Evolutionary conservation across 1,140 invertebrate species (phyloP).

Genomic region (Mamestra configurata): DNA sequence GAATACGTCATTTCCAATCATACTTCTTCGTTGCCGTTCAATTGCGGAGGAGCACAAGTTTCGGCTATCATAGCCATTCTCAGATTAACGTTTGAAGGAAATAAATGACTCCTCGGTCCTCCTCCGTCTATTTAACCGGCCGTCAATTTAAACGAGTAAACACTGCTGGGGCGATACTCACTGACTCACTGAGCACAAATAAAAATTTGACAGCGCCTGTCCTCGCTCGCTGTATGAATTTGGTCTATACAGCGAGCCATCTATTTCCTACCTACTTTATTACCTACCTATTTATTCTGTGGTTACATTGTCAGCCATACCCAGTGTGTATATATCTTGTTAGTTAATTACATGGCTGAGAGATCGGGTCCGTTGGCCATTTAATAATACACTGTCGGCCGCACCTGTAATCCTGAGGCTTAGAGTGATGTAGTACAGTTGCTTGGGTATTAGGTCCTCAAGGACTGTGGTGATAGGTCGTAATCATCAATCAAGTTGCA

Average conservation of each 20-base stretch:
- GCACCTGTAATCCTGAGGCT: background rate
- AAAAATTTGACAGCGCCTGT: too few species aligned
- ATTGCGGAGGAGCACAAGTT: constrained; percentile 33
- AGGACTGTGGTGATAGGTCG: background rate
- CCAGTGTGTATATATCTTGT: background rate
- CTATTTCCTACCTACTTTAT: background rate
- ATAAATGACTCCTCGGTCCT: background rate
- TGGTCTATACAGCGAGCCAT: too few species aligned
- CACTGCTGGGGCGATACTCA: too few species aligned
- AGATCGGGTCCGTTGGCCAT: background rate
- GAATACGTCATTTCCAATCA: too few species aligned
- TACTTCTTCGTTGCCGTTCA: too few species aligned
- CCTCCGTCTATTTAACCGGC: too few species aligned
- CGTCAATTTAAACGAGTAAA: too few species aligned
- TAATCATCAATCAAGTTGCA: background rate
- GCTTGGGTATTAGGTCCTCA: background rate
- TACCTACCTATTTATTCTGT: background rate
- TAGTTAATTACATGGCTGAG: constrained; percentile 5
- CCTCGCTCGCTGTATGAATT: too few species aligned
- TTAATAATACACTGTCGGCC: background rate
- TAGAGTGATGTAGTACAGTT: background rate
- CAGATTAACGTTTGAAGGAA: background rate
- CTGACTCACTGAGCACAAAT: too few species aligned
- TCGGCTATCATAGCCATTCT: too few species aligned
- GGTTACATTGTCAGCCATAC: background rate